A percentile compares a stretch with the other conserved stretches of the same genome.
phyloP scores from a whole-genome alignment of 2,113 vertebrate species.

The Pedetes capensis region DNA sequence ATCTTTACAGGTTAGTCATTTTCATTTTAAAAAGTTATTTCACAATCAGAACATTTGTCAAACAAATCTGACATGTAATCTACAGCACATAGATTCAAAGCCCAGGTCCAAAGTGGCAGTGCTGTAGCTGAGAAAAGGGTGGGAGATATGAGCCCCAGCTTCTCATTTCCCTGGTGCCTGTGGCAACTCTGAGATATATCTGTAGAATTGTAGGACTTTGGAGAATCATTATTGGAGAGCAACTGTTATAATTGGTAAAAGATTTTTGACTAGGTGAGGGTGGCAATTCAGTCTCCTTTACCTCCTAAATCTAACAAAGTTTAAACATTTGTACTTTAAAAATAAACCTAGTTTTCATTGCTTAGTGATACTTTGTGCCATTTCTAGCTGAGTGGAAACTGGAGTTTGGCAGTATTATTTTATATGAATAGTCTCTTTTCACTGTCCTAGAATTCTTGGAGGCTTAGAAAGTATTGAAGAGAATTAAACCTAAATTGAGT shows the following conservation, averaged over 20 bases:
- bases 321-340: slow-evolving; percentile 11
- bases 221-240: neutral
- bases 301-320: neutral
- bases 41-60: neutral
- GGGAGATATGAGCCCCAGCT: neutral
- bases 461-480: slow-evolving; percentile 1
- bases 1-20: neutral
- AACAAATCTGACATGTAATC: neutral
- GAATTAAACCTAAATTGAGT: slow-evolving; percentile 1
- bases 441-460: neutral
- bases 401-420: neutral
- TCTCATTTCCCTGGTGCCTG: neutral
- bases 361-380: neutral
- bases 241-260: neutral
- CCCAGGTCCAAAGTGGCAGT: neutral
- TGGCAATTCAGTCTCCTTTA: neutral
- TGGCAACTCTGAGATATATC: neutral
- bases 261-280: neutral
- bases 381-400: neutral
- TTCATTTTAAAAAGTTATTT: neutral
- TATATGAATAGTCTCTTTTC: neutral
- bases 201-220: neutral
- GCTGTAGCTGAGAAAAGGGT: neutral
- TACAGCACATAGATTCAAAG: no score
- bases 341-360: slow-evolving; percentile 33